These are phyloP conservation scores for Aphis gossypii DNA, from an alignment of 1,140 invertebrate genomes.

Conservation along the genomic window DNA sequence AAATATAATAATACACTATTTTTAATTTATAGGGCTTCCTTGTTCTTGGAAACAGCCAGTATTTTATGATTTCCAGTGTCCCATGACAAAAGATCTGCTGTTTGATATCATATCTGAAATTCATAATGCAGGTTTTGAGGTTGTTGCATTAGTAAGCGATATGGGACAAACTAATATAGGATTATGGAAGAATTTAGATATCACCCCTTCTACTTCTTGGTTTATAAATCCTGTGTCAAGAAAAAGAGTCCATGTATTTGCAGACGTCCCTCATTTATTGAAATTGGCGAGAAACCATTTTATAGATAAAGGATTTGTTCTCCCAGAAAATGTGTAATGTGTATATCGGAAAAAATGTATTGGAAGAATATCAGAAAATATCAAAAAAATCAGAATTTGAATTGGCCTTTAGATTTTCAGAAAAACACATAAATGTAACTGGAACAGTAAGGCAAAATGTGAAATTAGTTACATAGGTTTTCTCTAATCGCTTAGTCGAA, in stretches of 20 bases:
- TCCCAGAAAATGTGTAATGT: not conserved
- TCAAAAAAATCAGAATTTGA: not conserved
- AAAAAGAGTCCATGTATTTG: not conserved
- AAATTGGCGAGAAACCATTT: not conserved
- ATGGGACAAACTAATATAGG: not conserved
- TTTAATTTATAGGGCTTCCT: not conserved
- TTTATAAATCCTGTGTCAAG: not conserved
- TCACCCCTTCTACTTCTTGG: not conserved
- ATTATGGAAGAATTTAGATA: not conserved
- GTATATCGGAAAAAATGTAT: not conserved
- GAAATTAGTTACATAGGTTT: not conserved
- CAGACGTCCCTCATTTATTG: not conserved
- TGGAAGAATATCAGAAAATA: not conserved
- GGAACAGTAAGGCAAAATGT: not conserved
- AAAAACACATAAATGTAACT: not conserved
- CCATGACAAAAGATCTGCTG: not conserved
- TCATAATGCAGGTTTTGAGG: not conserved
- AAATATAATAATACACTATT: not conserved
- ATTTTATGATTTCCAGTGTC: not conserved
- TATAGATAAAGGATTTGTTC: not conserved
- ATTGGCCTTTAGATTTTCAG: not conserved
- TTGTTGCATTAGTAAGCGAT: not conserved
- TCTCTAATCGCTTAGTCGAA: not conserved
- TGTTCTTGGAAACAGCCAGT: not conserved
- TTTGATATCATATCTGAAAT: not conserved